Evolutionary conservation across 2,888 invertebrate species (phyloP), one percentile per base, ranked within the genome.

Genomic region (Amorpha juglandis): DNA sequence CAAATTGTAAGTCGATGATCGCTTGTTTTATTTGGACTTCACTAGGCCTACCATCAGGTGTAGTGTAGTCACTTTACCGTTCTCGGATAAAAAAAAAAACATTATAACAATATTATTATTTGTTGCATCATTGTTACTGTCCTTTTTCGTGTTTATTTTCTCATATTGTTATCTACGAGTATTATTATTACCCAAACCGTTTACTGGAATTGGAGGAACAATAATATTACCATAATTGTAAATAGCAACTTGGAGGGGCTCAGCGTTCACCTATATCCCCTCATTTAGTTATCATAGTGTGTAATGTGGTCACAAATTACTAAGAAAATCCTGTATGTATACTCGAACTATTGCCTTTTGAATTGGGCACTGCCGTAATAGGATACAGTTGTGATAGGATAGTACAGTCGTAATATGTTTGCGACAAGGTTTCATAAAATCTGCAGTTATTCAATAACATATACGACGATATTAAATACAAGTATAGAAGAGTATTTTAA

Each of bases 181-280:
- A 51, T 51, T 63, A 48, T 58, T 58, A 58, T 58, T 58, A 42
- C 38, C 77, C 73, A 67, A 73, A 74, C 74, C 80, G 80, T 86
- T 87, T 82, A 76, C 83, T 77, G 80, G 80, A 86, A 88, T 86
- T 84, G 87, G 79, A 82, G 74, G 76, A 74, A 81, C 82, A 83
- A 84, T 89, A 87, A 86, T 74, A 89, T 90, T 88, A 90, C 79
- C 84, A 88, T 89, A 87, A 90, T 80, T 78, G 84, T 80, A 75
- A 73, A 80, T 77, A 78, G 75, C 74, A 74, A 71, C 68, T 71
- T 77, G 77, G 77, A 79, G 76, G 76, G 82, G 80, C 76, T 82
- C 80, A 76, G 73, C 71, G 71, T 74, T 74, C 77, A 70, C 77
- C 71, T 74, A 69, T 76, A 79, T 76, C 77, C 74, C 73, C 78